Conservation (phyloP, 2,888 invertebrate species). For the Acholoe squamosa region DNA sequence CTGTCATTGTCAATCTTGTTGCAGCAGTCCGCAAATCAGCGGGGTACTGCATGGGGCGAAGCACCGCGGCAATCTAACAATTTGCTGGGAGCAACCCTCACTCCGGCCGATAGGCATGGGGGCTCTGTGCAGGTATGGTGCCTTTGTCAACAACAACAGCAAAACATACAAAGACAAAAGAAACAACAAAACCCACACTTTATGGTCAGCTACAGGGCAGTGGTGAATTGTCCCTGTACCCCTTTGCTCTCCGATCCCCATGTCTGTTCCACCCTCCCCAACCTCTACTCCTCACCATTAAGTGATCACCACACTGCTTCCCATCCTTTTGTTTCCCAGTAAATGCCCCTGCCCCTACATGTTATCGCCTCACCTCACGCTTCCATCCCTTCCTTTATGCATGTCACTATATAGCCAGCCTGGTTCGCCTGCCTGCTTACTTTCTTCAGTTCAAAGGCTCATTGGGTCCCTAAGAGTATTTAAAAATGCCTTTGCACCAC, state of each 20-base stretch:
- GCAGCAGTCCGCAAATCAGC: conserved; percentile 68
- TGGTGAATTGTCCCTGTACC: background rate
- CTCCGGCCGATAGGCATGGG: conserved; percentile 93
- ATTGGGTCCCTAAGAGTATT: too few species aligned
- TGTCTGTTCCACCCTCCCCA: background rate
- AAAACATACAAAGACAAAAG: background rate
- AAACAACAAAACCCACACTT: background rate
- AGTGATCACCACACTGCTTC: background rate
- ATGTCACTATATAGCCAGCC: conserved; percentile 26
- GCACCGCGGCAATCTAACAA: conserved; percentile 66
- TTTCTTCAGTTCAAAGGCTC: too few species aligned
- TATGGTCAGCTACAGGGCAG: conserved; percentile 46
- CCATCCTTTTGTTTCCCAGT: too few species aligned
- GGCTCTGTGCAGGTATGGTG: conserved; percentile 94
- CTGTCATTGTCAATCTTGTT: conserved; percentile 57
- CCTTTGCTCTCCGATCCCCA: background rate
- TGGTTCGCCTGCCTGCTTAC: background rate
- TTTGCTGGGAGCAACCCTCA: conserved; percentile 70
- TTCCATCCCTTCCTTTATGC: background rate
- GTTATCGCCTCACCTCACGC: background rate
- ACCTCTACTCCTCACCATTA: background rate
- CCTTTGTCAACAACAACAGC: conserved; percentile 34
- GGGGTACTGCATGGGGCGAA: conserved; percentile 71
- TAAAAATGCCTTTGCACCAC: too few species aligned
- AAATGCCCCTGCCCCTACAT: background rate